phyloP scores from a whole-genome alignment of 2,797 vertebrate genomes.

The Rhynchotus rufescens region DNA sequence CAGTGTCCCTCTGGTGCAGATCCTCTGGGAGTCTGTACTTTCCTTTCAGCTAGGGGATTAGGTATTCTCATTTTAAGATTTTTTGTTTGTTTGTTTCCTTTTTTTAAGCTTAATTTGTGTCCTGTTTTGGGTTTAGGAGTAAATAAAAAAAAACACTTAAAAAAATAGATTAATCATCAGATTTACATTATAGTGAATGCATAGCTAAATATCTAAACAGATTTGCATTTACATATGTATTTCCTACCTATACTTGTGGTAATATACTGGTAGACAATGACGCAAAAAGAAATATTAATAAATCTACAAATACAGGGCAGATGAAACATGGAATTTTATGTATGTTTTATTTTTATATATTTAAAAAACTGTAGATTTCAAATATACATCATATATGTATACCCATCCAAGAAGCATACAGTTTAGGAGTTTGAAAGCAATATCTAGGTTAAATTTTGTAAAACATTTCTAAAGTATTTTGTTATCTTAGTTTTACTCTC shows the following conservation, averaged over 20 bases:
- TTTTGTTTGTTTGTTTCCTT: background rate
- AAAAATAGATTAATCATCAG: background rate
- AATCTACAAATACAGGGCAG: background rate
- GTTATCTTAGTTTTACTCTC: background rate
- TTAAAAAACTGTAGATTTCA: background rate
- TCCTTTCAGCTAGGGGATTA: background rate
- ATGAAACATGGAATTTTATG: background rate
- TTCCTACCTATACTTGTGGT: background rate
- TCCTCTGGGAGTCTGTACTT: background rate
- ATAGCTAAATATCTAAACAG: background rate
- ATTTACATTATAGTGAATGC: background rate
- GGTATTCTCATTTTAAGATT: background rate
- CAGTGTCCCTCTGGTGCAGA: background rate
- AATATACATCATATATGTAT: background rate
- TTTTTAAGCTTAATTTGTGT: background rate
- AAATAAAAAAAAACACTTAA: background rate
- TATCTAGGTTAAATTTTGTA: background rate
- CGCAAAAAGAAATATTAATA: background rate
- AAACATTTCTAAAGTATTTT: background rate
- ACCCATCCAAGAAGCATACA: background rate
- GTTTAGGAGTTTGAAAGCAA: background rate
- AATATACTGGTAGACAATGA: background rate
- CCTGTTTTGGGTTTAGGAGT: background rate
- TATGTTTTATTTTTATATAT: background rate
- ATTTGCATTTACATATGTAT: background rate